Conservation (phyloP, 2,797 vertebrate genomes). For the Anisognathus igniventris region DNA sequence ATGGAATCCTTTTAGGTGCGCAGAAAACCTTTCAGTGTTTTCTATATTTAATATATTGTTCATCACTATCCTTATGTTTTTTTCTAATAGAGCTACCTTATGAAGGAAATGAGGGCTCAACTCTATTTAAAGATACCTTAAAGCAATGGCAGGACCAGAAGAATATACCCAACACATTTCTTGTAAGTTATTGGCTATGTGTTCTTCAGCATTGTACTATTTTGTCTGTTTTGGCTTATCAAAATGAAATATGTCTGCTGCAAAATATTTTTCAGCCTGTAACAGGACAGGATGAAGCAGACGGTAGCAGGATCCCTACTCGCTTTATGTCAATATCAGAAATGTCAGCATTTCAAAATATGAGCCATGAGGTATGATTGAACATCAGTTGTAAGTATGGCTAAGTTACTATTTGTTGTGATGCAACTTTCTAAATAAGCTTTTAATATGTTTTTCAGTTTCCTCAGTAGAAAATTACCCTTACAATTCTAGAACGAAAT, state of each 20-base stretch:
- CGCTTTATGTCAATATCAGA: conserved; percentile 57
- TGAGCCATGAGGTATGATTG: conserved; percentile 70
- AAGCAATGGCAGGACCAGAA: conserved; percentile 42
- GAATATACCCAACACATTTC: not conserved
- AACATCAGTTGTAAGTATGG: not conserved
- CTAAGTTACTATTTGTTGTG: not conserved
- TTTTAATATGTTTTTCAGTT: not conserved
- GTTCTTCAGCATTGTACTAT: not conserved
- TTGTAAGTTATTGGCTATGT: conserved; percentile 38
- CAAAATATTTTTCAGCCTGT: conserved; percentile 61
- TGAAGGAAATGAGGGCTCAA: not conserved
- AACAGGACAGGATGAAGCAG: conserved; percentile 36
- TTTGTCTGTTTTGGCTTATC: not conserved
- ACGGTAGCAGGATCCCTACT: not conserved
- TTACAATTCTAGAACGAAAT: not conserved
- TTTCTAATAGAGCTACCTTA: conserved; percentile 7
- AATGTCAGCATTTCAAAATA: conserved; percentile 48
- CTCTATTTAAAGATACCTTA: not conserved
- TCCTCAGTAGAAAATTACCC: not conserved
- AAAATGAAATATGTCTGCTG: not conserved
- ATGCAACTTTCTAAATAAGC: not conserved
- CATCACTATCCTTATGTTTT: not conserved
- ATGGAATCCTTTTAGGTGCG: not conserved
- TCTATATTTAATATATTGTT: not conserved
- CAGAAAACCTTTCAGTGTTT: not conserved